These are phyloP conservation scores for Poicephalus meyeri DNA, from an alignment of 2,113 vertebrate genomes.

Conservation along the genomic window DNA sequence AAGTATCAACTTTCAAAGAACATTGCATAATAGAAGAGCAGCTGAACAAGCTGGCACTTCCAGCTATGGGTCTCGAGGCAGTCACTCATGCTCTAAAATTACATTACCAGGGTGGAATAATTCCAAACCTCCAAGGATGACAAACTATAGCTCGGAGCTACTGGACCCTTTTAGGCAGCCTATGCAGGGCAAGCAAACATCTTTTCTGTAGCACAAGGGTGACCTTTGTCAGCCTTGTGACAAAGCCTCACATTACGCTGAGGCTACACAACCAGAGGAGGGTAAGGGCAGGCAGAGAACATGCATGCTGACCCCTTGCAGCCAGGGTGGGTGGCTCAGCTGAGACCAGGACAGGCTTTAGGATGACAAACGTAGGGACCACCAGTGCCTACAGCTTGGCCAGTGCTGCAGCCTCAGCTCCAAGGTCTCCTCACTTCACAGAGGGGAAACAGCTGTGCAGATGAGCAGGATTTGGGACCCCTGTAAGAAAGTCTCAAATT, in stretches of 20 bases:
- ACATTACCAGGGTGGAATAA: not conserved
- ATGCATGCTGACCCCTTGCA: not conserved
- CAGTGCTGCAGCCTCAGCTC: not conserved
- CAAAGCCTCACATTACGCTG: not conserved
- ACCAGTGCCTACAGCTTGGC: not conserved
- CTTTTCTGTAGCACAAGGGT: not conserved
- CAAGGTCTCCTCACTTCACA: not conserved
- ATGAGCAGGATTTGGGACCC: not conserved
- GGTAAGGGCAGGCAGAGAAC: not conserved
- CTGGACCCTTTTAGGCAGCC: not conserved
- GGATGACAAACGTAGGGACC: not conserved
- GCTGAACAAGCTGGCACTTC: not conserved
- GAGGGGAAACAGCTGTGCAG: not conserved
- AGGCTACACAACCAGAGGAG: not conserved
- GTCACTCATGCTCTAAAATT: not conserved
- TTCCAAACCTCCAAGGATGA: not conserved
- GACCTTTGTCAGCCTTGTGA: no score
- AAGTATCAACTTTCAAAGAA: not conserved
- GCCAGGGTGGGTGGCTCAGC: not conserved
- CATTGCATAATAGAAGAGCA: not conserved
- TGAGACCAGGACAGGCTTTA: not conserved
- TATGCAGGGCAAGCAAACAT: not conserved
- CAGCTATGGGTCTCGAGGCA: not conserved
- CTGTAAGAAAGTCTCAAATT: not conserved
- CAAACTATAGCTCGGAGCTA: not conserved